These are phyloP conservation scores for Pterois miles DNA, from an alignment of 2,797 vertebrate species.

Conservation along the genomic window DNA sequence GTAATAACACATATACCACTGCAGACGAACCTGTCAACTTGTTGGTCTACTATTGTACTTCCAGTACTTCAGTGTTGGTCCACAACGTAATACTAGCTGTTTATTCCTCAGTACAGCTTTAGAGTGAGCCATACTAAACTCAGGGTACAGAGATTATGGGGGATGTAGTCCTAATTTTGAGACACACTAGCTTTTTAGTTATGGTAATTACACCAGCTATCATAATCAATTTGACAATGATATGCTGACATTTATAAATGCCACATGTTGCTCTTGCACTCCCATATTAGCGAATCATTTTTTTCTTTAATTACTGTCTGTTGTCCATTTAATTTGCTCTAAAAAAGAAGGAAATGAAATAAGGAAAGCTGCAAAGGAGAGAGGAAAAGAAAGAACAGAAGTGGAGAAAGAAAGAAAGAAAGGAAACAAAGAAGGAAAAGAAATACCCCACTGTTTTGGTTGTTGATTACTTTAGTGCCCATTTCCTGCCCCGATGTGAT, in stretches of 20 bases:
- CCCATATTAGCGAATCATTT: slow-evolving; percentile 5
- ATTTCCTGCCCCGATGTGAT: background rate
- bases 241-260: slow-evolving; percentile 19
- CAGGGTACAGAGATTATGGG: background rate
- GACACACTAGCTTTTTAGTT: background rate
- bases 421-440: background rate
- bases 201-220: background rate
- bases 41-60: background rate
- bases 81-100: background rate
- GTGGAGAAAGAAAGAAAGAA: background rate
- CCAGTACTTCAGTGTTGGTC: background rate
- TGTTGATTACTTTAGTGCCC: background rate
- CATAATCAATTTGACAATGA: slow-evolving; percentile 39
- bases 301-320: slow-evolving; percentile 31
- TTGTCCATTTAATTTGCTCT: slow-evolving; percentile 9
- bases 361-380: background rate
- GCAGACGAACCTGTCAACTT: background rate
- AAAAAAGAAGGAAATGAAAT: background rate
- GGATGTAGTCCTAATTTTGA: background rate
- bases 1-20: too few species aligned
- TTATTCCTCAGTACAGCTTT: background rate
- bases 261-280: slow-evolving; percentile 9
- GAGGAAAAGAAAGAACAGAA: background rate
- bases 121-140: background rate
- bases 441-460: background rate